These are phyloP conservation scores for Oophaga pumilio DNA, from an alignment of 2,113 vertebrate genomes.

Conservation along the genomic window DNA sequence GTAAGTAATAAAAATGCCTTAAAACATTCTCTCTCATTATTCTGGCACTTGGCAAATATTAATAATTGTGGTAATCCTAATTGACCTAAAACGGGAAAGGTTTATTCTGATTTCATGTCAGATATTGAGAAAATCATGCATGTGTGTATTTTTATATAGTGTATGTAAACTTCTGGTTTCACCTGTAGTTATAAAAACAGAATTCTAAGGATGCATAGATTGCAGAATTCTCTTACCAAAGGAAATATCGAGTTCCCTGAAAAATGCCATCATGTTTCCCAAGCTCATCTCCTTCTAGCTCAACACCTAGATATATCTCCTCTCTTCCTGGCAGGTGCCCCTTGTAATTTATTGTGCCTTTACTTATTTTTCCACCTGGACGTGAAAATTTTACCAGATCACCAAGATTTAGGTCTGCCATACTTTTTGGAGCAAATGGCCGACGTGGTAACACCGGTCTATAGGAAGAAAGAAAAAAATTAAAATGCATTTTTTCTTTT, in stretches of 20 bases:
- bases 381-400: slow-evolving; percentile 53
- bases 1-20: too few species aligned
- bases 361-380: slow-evolving; percentile 47
- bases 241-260: slow-evolving; percentile 18
- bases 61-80: too few species aligned
- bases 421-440: slow-evolving; percentile 42
- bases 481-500: not conserved
- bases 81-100: too few species aligned
- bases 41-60: too few species aligned
- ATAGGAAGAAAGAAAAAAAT: not conserved
- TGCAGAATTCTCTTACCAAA: slow-evolving; percentile 16
- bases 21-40: too few species aligned
- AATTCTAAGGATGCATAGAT: not conserved
- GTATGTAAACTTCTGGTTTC: too few species aligned
- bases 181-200: not conserved
- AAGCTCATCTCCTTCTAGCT: slow-evolving; percentile 34
- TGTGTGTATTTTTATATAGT: too few species aligned
- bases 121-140: too few species aligned
- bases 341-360: slow-evolving; percentile 52
- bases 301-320: slow-evolving; percentile 37
- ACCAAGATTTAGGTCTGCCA: slow-evolving; percentile 38
- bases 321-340: slow-evolving; percentile 43
- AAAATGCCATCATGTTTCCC: slow-evolving; percentile 53
- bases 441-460: slow-evolving; percentile 10
- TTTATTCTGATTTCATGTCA: too few species aligned